Evolutionary conservation across 1,140 invertebrate species (phyloP), one percentile per base, ranked within the genome.

Genomic region (Sesamia nonagrioides): DNA sequence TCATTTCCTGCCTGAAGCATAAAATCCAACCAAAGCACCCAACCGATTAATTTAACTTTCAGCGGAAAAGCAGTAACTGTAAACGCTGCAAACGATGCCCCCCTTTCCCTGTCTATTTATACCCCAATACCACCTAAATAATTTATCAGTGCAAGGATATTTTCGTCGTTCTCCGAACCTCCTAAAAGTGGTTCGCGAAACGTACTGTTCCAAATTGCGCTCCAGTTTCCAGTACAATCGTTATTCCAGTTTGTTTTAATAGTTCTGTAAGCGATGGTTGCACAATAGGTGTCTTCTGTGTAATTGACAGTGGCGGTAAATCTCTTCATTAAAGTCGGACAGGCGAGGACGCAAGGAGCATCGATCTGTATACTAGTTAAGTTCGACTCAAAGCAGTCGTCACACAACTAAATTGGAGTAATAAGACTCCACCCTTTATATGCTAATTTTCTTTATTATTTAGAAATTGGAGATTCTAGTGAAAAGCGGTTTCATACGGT

Each of bases 401-500:
- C 21, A 42, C 42, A 21, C 37, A 66, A 66, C 37, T 66, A 66
- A 66, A 66, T 66, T 66, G 61, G 37, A 45, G 61, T 66, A 66
- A 45, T 66, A 66, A 66, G 61, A 66, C 61, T 17, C 37, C 61
- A 42, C 37, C 61, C 61, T 66, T 66, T 66, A 66, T 66, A 66
- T 66, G 61, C 61, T 35, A 60, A 63, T 63, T 63, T 63, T 42
- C 60, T 63, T 63, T 63, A 63, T 17, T 63, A 63, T 63, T 63
- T 37, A 63, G n/a, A 63, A 42, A n/a, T 40, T 18, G n/a, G 35
- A 61, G 52, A 7, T 42, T 63, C 37, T 61, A 42, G n/a, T 63
- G 35, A 37, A n/a, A 63, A 63, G 60, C 35, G 60, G 60, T 63
- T 63, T 63, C 21, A 18, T 63, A 17, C 37, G 35, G n/a, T 4